Percentiles rank a stretch among this genome's conserved stretches.
Evolutionary conservation across 2,113 vertebrate genomes (phyloP).

Genomic region (Oryzias celebensis): DNA sequence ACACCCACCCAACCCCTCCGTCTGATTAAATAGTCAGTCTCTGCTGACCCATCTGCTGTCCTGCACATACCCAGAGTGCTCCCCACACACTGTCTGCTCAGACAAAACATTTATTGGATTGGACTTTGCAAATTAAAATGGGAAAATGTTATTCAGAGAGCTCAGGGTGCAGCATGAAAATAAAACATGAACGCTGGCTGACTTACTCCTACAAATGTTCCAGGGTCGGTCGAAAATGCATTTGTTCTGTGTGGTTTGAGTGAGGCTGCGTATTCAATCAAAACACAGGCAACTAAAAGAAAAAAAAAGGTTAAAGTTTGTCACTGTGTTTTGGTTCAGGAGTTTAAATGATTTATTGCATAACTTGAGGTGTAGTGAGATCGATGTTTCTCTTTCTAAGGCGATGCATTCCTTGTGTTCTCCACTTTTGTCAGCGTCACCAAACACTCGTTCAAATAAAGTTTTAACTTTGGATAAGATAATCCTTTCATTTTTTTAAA

Average conservation of each 20-base stretch:
- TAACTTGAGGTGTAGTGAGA: too few relatives aligned
- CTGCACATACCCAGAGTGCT: conserved; percentile 19
- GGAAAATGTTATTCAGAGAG: too few relatives aligned
- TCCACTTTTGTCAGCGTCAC: too few relatives aligned
- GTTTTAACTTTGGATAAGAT: too few relatives aligned
- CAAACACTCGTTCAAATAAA: too few relatives aligned
- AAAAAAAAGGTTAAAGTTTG: background rate
- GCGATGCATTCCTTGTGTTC: too few relatives aligned
- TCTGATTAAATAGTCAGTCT: conserved; percentile 44
- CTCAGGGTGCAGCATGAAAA: too few relatives aligned
- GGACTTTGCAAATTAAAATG: conserved; percentile 8
- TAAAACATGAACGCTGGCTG: background rate
- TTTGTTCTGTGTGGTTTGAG: background rate
- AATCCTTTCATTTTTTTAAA: too few relatives aligned
- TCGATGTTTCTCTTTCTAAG: too few relatives aligned
- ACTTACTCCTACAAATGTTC: background rate
- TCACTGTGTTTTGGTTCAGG: background rate
- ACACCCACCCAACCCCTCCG: background rate
- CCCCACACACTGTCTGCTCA: background rate
- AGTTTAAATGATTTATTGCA: too few relatives aligned
- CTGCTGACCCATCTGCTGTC: conserved; percentile 49
- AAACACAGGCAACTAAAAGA: conserved; percentile 13
- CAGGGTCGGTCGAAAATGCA: background rate
- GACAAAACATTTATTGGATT: conserved; percentile 6
- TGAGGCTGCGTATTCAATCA: background rate